phyloP scores from a whole-genome alignment of 2,113 vertebrate genomes.

The Labeo catla region DNA sequence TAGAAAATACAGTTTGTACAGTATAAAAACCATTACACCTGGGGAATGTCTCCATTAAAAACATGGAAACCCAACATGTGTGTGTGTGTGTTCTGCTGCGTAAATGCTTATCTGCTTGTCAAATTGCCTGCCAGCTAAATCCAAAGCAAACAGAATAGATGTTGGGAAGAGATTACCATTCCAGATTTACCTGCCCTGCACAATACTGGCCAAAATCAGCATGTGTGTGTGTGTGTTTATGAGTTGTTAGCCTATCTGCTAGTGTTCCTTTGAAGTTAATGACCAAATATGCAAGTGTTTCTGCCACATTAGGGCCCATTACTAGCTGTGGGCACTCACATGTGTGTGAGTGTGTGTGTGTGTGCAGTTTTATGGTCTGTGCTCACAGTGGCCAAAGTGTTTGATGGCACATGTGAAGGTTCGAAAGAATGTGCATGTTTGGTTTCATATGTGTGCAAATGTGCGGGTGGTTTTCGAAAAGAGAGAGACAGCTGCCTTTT shows the following conservation, averaged over 20 bases:
- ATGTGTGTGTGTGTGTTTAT: not conserved
- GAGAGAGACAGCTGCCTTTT: conserved; percentile 79
- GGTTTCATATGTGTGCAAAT: conserved; percentile 55
- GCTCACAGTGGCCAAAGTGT: conserved; percentile 62
- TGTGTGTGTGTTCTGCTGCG: not conserved
- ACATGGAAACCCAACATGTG: no score
- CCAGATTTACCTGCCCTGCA: conserved; percentile 23
- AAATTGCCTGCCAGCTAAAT: not conserved
- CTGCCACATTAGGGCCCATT: conserved; percentile 5
- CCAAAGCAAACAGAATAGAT: not conserved
- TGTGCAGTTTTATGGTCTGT: conserved; percentile 65
- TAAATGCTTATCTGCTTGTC: conserved; percentile 17
- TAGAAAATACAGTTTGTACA: no score
- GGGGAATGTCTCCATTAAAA: no score
- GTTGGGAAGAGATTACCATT: not conserved
- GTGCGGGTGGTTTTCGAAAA: conserved; percentile 61
- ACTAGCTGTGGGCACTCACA: conserved; percentile 33
- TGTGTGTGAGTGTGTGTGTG: conserved; percentile 45
- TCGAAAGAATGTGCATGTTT: conserved; percentile 53
- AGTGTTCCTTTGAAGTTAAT: conserved; percentile 8
- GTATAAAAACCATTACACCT: no score
- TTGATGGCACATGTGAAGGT: conserved; percentile 61
- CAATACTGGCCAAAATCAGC: not conserved
- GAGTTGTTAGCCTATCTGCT: conserved; percentile 7
- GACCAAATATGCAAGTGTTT: conserved; percentile 23